A percentile compares a stretch with the other conserved stretches of the same genome.
Conservation (phyloP, 2,888 invertebrate species). For the Parochlus steinenii region DNA sequence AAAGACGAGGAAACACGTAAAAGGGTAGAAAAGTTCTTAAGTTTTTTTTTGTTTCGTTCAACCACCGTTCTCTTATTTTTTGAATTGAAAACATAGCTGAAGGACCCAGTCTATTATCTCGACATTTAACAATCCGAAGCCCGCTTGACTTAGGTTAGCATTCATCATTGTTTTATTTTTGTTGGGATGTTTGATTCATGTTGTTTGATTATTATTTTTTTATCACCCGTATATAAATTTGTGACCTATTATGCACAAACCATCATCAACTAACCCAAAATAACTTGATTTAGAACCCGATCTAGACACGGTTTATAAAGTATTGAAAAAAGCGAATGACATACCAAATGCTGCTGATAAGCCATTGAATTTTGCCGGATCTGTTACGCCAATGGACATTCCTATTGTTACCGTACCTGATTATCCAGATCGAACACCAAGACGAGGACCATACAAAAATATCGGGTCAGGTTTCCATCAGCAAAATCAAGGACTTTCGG, state of each 20-base stretch:
- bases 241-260: not conserved
- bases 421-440: conserved; percentile 19
- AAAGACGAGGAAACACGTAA: not conserved
- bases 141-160: conserved; percentile 14
- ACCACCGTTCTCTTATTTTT: not conserved
- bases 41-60: not conserved
- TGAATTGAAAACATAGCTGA: conserved; percentile 12
- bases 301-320: conserved; percentile 87
- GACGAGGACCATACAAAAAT: conserved; percentile 11
- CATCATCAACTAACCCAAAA: not conserved
- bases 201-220: not conserved
- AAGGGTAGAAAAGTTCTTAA: not conserved
- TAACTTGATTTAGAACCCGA: conserved; percentile 26
- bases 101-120: conserved; percentile 14
- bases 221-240: not conserved
- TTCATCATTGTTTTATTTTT: not conserved
- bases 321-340: conserved; percentile 87
- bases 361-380: not conserved
- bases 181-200: not conserved
- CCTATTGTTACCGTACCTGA: conserved; percentile 29
- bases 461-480: conserved; percentile 24
- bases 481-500: conserved; percentile 33
- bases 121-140: conserved; percentile 14
- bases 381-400: conserved; percentile 20
- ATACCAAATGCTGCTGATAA: conserved; percentile 33